Conservation (phyloP, 2,797 vertebrate species). For the Poecilia gillii region DNA sequence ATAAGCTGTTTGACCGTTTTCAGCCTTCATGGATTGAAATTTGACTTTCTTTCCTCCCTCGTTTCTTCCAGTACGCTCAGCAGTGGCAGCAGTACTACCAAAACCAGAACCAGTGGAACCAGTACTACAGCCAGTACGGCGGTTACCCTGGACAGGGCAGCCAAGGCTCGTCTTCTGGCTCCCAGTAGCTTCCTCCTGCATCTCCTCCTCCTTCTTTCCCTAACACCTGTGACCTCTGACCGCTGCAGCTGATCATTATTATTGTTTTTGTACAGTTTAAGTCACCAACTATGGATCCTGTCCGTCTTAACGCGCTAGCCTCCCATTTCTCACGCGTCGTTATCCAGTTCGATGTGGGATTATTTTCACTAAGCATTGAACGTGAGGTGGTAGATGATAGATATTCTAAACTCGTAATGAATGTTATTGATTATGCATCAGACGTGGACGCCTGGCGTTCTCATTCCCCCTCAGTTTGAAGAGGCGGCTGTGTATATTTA, state of each 20-base stretch:
- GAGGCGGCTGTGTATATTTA: conserved; percentile 65
- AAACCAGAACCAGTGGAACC: conserved; percentile 94
- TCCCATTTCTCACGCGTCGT: conserved; percentile 52
- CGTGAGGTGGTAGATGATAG: conserved; percentile 67
- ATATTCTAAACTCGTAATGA: conserved; percentile 58
- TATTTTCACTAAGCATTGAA: conserved; percentile 52
- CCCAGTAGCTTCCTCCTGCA: conserved; percentile 67
- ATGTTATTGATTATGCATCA: conserved; percentile 64
- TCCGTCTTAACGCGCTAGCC: conserved; percentile 51
- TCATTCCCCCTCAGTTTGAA: conserved; percentile 51
- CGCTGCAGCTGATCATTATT: conserved; percentile 52
- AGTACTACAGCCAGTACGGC: conserved; percentile 91
- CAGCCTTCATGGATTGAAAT: not conserved
- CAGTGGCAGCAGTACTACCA: conserved; percentile 97
- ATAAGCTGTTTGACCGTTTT: not conserved
- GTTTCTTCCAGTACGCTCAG: conserved; percentile 84
- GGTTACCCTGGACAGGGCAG: conserved; percentile 82
- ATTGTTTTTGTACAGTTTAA: conserved; percentile 57
- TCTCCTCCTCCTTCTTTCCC: conserved; percentile 6
- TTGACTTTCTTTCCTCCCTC: conserved; percentile 11
- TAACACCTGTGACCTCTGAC: conserved; percentile 56
- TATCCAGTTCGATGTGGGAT: conserved; percentile 57
- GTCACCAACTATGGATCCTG: conserved; percentile 34
- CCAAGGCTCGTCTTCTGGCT: conserved; percentile 77
- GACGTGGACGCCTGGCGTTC: conserved; percentile 49